Evolutionary conservation across 2,888 invertebrate species (phyloP).

Genomic region (Hetaerina titia): DNA sequence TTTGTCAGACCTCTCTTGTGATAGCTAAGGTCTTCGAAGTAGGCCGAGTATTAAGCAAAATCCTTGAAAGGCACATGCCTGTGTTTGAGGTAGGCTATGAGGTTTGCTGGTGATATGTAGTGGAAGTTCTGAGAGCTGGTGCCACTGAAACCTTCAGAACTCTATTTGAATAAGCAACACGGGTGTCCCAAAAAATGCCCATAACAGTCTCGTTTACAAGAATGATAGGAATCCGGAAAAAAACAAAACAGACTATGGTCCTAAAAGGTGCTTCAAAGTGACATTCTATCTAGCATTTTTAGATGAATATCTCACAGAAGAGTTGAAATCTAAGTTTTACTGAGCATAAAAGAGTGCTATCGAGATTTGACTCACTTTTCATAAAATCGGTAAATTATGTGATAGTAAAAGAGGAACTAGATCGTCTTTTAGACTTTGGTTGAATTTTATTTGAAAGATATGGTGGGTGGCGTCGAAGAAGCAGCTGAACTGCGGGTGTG

Average conservation of each 20-base stretch:
- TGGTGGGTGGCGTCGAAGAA: not conserved
- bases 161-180: not conserved
- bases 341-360: not conserved
- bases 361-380: not conserved
- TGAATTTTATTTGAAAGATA: not conserved
- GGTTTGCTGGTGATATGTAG: not conserved
- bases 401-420: not conserved
- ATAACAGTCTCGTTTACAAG: not conserved
- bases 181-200: not conserved
- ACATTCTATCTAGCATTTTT: not conserved
- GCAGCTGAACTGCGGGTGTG: not conserved
- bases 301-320: not conserved
- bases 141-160: not conserved
- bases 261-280: not conserved
- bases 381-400: not conserved
- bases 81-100: not conserved
- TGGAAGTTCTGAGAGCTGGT: constrained; percentile 1
- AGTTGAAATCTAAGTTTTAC: not conserved
- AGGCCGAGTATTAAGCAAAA: constrained; percentile 32
- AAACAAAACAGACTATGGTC: not conserved
- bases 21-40: constrained; percentile 1
- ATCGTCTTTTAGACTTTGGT: not conserved
- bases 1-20: constrained; percentile 6
- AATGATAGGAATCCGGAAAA: not conserved
- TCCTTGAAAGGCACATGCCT: not conserved